phyloP scores from a whole-genome alignment of 2,797 vertebrate genomes.

The Fratercula arctica region DNA sequence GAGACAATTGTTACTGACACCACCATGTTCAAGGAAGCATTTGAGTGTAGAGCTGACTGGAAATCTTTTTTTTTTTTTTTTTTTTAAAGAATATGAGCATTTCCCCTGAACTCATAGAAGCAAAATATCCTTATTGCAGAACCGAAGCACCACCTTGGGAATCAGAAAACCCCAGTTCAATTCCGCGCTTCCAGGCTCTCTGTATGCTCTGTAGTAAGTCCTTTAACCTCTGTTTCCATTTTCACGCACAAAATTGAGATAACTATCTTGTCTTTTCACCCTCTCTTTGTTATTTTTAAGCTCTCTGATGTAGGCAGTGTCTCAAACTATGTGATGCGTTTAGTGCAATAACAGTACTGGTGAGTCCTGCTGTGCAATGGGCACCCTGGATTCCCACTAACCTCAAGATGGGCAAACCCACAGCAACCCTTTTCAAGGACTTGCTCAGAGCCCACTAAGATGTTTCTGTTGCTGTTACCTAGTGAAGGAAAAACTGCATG shows the following conservation, averaged over 20 bases:
- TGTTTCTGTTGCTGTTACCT: not conserved
- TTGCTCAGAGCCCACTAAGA: not conserved
- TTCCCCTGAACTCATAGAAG: not conserved
- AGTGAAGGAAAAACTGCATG: not conserved
- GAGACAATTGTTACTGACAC: slow-evolving; percentile 9
- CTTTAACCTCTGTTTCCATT: not conserved
- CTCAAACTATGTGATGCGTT: not conserved
- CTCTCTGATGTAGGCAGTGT: not conserved
- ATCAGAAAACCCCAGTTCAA: not conserved
- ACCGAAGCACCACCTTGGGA: not conserved
- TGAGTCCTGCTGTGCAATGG: not conserved
- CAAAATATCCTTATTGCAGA: not conserved
- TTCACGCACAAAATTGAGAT: not conserved
- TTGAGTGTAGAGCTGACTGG: not conserved
- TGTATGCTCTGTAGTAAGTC: not conserved
- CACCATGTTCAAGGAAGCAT: not conserved
- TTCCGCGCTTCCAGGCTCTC: not conserved
- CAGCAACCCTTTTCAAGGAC: not conserved
- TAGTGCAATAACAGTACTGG: not conserved
- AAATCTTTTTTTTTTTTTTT: not conserved
- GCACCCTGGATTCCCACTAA: not conserved
- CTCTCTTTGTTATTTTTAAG: not conserved
- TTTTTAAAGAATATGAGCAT: not conserved
- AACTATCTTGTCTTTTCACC: not conserved
- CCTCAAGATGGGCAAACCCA: not conserved